Evolutionary conservation across 2,797 vertebrate species (phyloP).

Genomic region (Merluccius polli): DNA sequence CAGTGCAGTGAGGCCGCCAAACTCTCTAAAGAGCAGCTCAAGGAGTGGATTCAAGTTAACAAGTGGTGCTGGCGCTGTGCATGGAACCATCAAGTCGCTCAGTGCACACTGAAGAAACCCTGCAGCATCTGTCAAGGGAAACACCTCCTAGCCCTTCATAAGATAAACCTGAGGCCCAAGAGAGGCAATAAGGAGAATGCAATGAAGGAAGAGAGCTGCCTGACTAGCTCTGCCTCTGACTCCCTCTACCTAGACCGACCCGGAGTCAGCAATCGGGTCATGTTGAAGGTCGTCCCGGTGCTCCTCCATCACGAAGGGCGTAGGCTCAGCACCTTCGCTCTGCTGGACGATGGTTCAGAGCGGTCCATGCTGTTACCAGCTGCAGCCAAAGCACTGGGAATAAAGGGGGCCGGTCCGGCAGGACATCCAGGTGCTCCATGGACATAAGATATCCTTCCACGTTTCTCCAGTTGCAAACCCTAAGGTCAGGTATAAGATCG

Average conservation of each 20-base stretch:
- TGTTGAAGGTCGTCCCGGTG: conserved; percentile 7
- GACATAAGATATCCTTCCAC: conserved; percentile 9
- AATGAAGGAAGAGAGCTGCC: not conserved
- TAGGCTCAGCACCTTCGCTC: not conserved
- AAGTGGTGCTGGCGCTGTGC: conserved; percentile 17
- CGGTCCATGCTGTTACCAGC: not conserved
- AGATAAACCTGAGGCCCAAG: not conserved
- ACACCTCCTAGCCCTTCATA: conserved; percentile 17
- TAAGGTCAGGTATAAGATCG: not conserved
- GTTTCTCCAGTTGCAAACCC: not conserved
- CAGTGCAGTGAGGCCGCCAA: conserved; percentile 1
- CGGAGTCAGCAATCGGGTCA: not conserved
- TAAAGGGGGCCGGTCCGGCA: not conserved
- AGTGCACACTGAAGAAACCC: conserved; percentile 22
- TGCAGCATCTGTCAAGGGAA: conserved; percentile 11
- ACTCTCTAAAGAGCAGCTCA: conserved; percentile 16
- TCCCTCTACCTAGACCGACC: not conserved
- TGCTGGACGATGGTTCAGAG: conserved; percentile 10
- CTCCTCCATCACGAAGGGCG: not conserved
- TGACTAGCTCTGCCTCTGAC: not conserved
- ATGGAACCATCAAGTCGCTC: conserved; percentile 8
- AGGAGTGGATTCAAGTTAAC: conserved; percentile 23
- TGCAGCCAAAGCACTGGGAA: conserved; percentile 1
- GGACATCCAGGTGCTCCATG: not conserved
- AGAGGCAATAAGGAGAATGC: not conserved